Evolutionary conservation across 92 coral and sea anemone species (phyloP), one percentile per base, ranked within the genome.

Genomic region (Parazoanthus darwini): DNA sequence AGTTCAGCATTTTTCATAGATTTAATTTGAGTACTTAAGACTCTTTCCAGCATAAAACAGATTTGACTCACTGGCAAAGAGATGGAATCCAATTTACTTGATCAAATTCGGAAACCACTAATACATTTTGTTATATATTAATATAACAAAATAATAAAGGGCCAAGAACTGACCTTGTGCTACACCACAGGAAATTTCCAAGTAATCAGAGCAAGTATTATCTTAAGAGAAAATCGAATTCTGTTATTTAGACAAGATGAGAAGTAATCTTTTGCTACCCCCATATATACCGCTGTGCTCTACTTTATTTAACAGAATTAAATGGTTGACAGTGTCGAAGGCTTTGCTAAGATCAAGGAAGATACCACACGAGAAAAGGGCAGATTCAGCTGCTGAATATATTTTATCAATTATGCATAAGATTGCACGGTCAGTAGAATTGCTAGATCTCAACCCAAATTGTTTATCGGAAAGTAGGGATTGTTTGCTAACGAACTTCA

Each of bases 31-130:
- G 77, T 4, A 2, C n/a, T n/a, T n/a, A n/a, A 72, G 77, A 72
- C 77, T n/a, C 77, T 72, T 72, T 72, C 77, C 77, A 72, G 77
- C 38, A 72, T 72, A 67, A 72, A 72, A 72, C 20, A 72, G 77
- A 72, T 72, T 72, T 0, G 77, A 5, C 5, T 72, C 77, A 72
- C 11, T 39, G 0, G 77, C 77, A 72, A 72, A 72, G 56, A 72
- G 77, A 4, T 72, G 77, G 36, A 72, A 72, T 72, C 77, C 77
- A 72, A 72, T 36, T 72, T 72, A 72, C 14, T 72, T 72, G 77
- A 72, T 29, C 77, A 72, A 25, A 29, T 42, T 72, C 37, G 35
- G 36, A 72, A 72, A 72, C 25, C 77, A 72, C 11, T 72, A 72
- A 72, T 72, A 36, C 3, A 72, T 72, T n/a, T n/a, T n/a, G n/a